These are phyloP conservation scores for Manis pentadactyla DNA, from an alignment of 2,797 vertebrate genomes.

Conservation along the genomic window DNA sequence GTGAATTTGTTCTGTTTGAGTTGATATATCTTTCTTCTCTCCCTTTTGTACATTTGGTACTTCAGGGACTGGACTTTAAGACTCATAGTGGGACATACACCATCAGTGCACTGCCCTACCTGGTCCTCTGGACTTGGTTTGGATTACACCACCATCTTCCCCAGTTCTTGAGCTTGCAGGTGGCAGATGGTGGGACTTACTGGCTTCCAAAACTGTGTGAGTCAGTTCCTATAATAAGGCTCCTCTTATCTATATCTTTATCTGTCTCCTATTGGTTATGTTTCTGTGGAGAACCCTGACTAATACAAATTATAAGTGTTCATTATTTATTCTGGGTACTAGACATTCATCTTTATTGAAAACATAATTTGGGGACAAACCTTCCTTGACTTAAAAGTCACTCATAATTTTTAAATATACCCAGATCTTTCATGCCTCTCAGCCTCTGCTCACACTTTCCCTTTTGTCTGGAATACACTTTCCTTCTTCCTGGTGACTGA, in stretches of 20 bases:
- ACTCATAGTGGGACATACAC: background rate
- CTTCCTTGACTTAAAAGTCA: conserved; percentile 26
- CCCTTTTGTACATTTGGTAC: background rate
- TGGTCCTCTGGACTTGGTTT: background rate
- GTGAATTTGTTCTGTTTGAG: background rate
- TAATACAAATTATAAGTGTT: conserved; percentile 10
- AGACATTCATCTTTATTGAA: conserved; percentile 25
- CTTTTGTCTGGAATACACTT: background rate
- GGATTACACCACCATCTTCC: background rate
- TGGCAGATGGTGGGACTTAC: background rate
- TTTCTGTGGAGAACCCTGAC: background rate
- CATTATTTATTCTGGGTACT: conserved; percentile 18
- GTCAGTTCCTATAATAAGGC: background rate
- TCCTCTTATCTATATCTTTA: background rate
- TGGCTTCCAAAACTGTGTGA: background rate
- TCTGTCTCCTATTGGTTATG: background rate
- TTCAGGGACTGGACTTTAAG: background rate
- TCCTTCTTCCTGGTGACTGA: conserved; percentile 8
- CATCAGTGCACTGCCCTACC: background rate
- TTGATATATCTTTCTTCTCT: background rate
- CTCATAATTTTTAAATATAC: background rate
- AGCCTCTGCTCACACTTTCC: background rate
- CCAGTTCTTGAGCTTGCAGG: background rate
- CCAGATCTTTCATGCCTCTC: background rate
- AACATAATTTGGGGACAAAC: background rate